Evolutionary conservation across 2,888 invertebrate species (phyloP).

Genomic region (Polydrusus cervinus): DNA sequence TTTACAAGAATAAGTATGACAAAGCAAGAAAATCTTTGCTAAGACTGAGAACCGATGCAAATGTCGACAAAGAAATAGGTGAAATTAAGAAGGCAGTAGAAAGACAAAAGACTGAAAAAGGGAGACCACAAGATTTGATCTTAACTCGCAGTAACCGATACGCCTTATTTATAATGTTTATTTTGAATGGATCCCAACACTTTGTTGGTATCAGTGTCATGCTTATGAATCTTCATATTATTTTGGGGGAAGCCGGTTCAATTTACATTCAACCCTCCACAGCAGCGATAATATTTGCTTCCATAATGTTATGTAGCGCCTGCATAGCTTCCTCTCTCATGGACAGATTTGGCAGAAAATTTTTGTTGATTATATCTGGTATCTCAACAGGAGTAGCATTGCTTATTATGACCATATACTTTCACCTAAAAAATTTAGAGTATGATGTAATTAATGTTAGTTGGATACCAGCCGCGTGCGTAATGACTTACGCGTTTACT

Average conservation of each 20-base stretch:
- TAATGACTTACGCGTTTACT: slow-evolving; percentile 67
- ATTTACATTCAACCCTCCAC: slow-evolving; percentile 63
- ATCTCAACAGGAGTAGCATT: slow-evolving; percentile 65
- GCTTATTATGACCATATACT: slow-evolving; percentile 65
- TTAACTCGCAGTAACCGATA: slow-evolving; percentile 66
- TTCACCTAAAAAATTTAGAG: slow-evolving; percentile 63
- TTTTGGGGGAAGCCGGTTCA: slow-evolving; percentile 66
- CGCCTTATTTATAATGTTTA: slow-evolving; percentile 67
- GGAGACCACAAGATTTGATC: slow-evolving; percentile 66
- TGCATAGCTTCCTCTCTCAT: slow-evolving; percentile 64
- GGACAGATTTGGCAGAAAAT: slow-evolving; percentile 67
- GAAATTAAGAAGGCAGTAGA: slow-evolving; percentile 63
- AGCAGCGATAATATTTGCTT: slow-evolving; percentile 67
- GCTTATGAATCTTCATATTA: slow-evolving; percentile 70
- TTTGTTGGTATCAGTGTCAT: slow-evolving; percentile 68
- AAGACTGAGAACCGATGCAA: slow-evolving; percentile 60
- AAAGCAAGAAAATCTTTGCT: slow-evolving; percentile 64
- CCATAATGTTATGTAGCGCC: slow-evolving; percentile 66
- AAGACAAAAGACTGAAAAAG: slow-evolving; percentile 65
- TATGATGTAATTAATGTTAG: slow-evolving; percentile 63
- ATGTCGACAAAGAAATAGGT: slow-evolving; percentile 65
- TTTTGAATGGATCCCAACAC: slow-evolving; percentile 68
- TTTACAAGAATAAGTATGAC: slow-evolving; percentile 63
- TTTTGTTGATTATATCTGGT: slow-evolving; percentile 65
- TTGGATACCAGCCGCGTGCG: slow-evolving; percentile 67